Percentiles rank a stretch among this genome's conserved stretches.
phyloP scores from a whole-genome alignment of 2,888 invertebrate species.

The Hypomecis punctinalis region DNA sequence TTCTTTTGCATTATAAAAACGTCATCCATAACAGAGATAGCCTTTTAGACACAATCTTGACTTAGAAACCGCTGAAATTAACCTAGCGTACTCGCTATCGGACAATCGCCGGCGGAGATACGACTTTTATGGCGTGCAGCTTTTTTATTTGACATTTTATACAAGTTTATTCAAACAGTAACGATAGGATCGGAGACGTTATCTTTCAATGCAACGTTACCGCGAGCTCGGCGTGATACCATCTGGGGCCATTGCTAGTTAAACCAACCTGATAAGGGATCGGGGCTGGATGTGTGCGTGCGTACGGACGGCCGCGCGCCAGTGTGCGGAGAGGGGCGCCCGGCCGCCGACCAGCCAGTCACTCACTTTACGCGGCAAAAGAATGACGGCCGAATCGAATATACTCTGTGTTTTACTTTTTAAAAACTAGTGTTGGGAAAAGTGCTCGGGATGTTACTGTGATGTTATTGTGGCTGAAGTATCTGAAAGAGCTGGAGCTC shows the following conservation, averaged over 20 bases:
- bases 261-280: constrained; percentile 82
- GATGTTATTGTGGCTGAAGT: constrained; percentile 82
- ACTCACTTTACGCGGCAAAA: constrained; percentile 82
- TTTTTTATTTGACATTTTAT: constrained; percentile 85
- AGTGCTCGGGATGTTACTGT: constrained; percentile 57
- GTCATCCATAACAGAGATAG: constrained; percentile 43
- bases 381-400: constrained; percentile 73
- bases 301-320: constrained; percentile 46
- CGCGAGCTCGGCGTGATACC: constrained; percentile 80
- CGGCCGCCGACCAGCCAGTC: constrained; percentile 73
- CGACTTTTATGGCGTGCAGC: constrained; percentile 76
- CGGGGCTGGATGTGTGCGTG: constrained; percentile 67
- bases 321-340: constrained; percentile 73
- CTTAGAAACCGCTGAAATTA: constrained; percentile 50
- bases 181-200: constrained; percentile 82
- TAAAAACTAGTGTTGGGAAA: constrained; percentile 47
- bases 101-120: constrained; percentile 70
- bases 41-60: constrained; percentile 44
- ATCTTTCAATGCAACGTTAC: constrained; percentile 85
- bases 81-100: constrained; percentile 60
- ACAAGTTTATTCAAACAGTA: constrained; percentile 84
- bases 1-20: constrained; percentile 32
- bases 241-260: constrained; percentile 84
- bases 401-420: constrained; percentile 44
- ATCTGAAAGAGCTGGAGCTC: constrained; percentile 79